Base-by-base conservation (phyloP, 1,140 invertebrate genomes). In the Zaprionus kolodkinae region DNA sequence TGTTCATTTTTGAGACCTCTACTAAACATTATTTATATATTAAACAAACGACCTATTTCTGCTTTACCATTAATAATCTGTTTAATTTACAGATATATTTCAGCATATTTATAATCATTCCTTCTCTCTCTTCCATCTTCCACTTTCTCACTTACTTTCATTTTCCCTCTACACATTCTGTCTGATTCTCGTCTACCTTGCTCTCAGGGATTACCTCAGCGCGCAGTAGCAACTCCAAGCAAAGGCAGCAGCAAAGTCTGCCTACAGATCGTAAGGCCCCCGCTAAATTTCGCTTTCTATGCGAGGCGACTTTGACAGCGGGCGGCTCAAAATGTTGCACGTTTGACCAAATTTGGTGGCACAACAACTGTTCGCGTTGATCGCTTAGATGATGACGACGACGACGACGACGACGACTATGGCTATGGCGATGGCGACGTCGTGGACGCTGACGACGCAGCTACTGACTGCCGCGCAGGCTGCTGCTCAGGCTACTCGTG, bases 331-430 rank as follows among this genome's bases (percentile, higher is more conserved):
- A 84, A 85, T 89, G 76, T 85, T 89, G 85, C 85, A 89, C 85
- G 85, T 89, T 89, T 89, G 85, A 85, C 85, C 85, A 89, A 89
- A 89, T 89, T 89, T 89, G 85, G 85, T 71, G 64, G 66, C 74
- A 79, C 60, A 75, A 63, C 60, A 64, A 54, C 30, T 69, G 55
- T 74, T 62, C 35, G 63, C 17, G 64, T 30, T 59, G 56, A 73
- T 48, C 64, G 61, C 48, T 73, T 55, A 40, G 68, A 69, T 64
- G 56, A 61, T 64, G 75, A 73, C 59, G 76, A 48, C 54, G 75
- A 76, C 67, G 64, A 68, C 30, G 55, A 60, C 27, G 30, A 12
- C 17, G 54, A 21, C 21, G 68, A 48, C 54, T 70, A 76, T 63
- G 75, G 70, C 59, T 72, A 48, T 50, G 75, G 72, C 67, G 61